phyloP scores from a whole-genome alignment of 2,888 invertebrate species.

The Diplazon laetatorius region DNA sequence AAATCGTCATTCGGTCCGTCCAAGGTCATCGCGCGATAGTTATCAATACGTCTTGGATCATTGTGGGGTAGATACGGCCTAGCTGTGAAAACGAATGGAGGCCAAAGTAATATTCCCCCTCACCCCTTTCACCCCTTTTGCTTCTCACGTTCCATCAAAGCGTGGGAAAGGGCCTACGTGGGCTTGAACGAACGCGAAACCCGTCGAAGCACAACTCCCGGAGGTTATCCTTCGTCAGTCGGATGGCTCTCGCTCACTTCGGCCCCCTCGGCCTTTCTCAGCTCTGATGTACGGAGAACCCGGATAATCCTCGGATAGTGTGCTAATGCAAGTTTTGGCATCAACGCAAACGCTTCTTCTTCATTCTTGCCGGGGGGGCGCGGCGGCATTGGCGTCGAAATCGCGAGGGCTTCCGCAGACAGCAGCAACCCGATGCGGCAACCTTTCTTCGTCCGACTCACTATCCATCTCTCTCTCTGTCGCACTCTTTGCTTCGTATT shows the following conservation, averaged over 20 bases:
- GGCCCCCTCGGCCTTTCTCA: no score
- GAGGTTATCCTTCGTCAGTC: slow-evolving; percentile 64
- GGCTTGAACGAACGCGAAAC: no score
- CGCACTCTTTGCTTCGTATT: slow-evolving; percentile 27
- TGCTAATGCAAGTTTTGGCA: slow-evolving; percentile 81
- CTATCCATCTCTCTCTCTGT: slow-evolving; percentile 48
- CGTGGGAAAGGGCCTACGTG: slow-evolving; percentile 10
- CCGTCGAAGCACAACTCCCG: slow-evolving; percentile 58
- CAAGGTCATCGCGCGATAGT: slow-evolving; percentile 17
- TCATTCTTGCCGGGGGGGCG: slow-evolving; percentile 75
- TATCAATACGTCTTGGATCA: slow-evolving; percentile 54
- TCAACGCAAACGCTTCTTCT: slow-evolving; percentile 77
- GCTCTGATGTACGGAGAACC: slow-evolving; percentile 70
- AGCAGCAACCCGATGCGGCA: slow-evolving; percentile 58
- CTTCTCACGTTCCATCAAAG: no score
- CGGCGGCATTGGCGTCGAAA: slow-evolving; percentile 57
- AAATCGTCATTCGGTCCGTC: slow-evolving; percentile 52
- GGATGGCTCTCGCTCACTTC: slow-evolving; percentile 48
- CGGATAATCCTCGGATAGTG: slow-evolving; percentile 77
- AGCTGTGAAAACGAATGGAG: slow-evolving; percentile 55
- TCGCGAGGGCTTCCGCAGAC: slow-evolving; percentile 48
- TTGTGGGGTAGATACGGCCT: slow-evolving; percentile 45
- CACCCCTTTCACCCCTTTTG: no score
- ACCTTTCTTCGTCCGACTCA: no score
- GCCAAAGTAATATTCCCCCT: slow-evolving; percentile 63